Evolutionary conservation across 1,140 invertebrate species (phyloP), one percentile per base, ranked within the genome.

Genomic region (Zelostemma sp.): DNA sequence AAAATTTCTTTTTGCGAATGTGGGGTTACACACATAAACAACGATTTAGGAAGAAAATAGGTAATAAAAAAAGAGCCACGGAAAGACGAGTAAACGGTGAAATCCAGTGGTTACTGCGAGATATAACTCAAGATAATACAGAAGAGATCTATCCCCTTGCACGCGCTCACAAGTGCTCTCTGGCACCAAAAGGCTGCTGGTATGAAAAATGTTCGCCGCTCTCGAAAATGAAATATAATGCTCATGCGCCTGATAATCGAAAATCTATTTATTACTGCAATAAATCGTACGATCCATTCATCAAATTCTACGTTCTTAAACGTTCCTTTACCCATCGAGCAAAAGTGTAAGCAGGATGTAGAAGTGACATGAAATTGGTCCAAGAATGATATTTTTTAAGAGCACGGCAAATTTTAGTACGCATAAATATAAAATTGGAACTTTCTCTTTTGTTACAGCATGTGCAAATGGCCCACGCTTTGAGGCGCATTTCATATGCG

Each of bases 401-500:
- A n/a, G n/a, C n/a, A n/a, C n/a, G n/a, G n/a, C n/a, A n/a, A n/a
- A n/a, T n/a, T n/a, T n/a, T n/a, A 31, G 11, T 31, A 31, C 28
- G 28, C 5, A 11, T 31, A 31, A 31, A 31, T 16, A 43, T 16
- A 2, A 14, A 43, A 43, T 43, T 43, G 8, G 1, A 3, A 38
- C 31, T 53, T 47, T 55, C 56, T 57, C 60, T 76, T 46, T 65
- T 57, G 62, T 90, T 88, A 6, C 89, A 94, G 93, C 90, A 89
- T 81, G 92, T 93, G 81, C 91, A 92, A 84, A 95, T 95, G 93
- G 92, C 91, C 64, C 93, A 95, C 86, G 93, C 93, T 76, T 85
- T 95, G 74, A 90, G 93, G 72, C 89, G 93, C 78, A 94, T 95
- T 76, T 94, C 93, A 65, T 95, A 93, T 86, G 93, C 93, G 68